Base-by-base conservation (phyloP, 1,140 invertebrate species). In the Eufriesea mexicana region DNA sequence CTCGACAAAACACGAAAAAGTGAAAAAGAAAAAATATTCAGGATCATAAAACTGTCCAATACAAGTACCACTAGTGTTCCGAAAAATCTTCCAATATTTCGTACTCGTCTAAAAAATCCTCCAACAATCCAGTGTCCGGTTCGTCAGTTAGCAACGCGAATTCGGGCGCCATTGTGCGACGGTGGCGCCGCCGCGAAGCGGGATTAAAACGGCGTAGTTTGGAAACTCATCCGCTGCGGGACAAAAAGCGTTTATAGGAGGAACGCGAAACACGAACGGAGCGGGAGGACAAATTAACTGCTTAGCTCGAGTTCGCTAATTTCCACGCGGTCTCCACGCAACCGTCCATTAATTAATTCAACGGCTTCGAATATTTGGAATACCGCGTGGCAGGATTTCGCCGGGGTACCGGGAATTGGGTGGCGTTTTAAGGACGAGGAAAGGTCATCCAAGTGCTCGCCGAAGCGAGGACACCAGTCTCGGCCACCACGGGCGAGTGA, bases 361-460 rank as follows among this genome's bases (percentile, higher is more conserved):
- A 67, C 67, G 74, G 45, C 45, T 71, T 85, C 59, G 76, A 86
- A 83, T 86, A 83, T 84, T 86, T 86, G 64, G 81, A 86, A 83
- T 70, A 85, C 55, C 68, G 49, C 14, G 59, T 18, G 61, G 18
- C 45, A 16, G n/a, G 35, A 57, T 64, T 28, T 28, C 28, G n/a
- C 42, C 12, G 59, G 71, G 18, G 7, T 1, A 2, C 0, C 16
- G 49, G 54, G n/a, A 2, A 10, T 23, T 51, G 9, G 8, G 5
- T 5, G 49, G 45, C 5, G 55, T 35, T 75, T 61, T 59, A 49
- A 5, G 57, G 59, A 28, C 54, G 71, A 4, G 23, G 35, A 6
- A 51, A 28, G 25, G 23, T n/a, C n/a, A 49, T 68, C 12, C 45
- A 68, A 45, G 62, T 35, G 51, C 45, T 66, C 68, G 25, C 45